Evolutionary conservation across 2,113 vertebrate species (phyloP).

Genomic region (Ceuthmochares aereus): DNA sequence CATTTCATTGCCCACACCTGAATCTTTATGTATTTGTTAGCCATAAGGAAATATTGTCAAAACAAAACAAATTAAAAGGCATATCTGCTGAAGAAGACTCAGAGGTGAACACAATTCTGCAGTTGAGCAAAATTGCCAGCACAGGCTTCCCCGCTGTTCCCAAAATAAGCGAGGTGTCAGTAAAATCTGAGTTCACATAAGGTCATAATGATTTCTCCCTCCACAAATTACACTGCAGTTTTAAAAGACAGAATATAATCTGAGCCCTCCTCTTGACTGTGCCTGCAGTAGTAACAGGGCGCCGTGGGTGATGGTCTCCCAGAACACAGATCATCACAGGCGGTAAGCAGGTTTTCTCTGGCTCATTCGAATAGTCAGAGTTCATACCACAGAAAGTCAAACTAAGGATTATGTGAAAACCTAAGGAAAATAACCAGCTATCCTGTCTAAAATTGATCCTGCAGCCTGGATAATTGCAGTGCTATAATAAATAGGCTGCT

Average conservation of each 20-base stretch:
- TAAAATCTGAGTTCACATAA: conserved; percentile 40
- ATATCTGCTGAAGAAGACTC: not conserved
- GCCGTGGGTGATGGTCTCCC: not conserved
- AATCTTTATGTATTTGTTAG: not conserved
- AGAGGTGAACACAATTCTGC: not conserved
- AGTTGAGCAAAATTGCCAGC: conserved; percentile 20
- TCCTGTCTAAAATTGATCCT: conserved; percentile 10
- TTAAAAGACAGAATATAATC: not conserved
- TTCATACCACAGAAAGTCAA: not conserved
- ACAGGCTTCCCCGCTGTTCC: not conserved
- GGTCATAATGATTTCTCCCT: conserved; percentile 17
- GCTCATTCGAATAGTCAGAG: not conserved
- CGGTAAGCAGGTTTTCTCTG: not conserved
- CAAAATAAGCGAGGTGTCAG: not conserved
- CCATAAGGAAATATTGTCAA: not conserved
- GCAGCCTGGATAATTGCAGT: not conserved
- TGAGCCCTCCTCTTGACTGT: not conserved
- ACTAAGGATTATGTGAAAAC: not conserved
- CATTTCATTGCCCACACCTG: not conserved
- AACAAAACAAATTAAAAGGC: not conserved
- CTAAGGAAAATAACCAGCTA: conserved; percentile 40
- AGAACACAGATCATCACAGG: not conserved
- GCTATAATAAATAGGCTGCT: conserved; percentile 3
- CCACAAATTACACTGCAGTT: not conserved
- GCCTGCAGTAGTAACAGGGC: not conserved